Evolutionary conservation across 1,140 invertebrate species (phyloP), one percentile per base, ranked within the genome.

Genomic region (Aphelenchoides avenae): DNA sequence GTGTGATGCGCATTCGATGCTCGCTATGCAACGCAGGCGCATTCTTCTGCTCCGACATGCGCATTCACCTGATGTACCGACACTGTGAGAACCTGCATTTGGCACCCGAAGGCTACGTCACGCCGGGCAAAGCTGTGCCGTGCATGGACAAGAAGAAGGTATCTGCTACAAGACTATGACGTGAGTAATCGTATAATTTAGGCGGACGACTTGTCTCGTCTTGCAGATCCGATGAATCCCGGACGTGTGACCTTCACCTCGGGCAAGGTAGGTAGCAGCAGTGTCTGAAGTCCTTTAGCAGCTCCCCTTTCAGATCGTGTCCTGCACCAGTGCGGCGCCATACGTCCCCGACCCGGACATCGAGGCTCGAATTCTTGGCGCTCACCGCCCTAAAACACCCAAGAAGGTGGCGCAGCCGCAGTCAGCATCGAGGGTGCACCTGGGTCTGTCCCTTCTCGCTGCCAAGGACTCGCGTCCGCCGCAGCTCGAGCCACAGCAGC

Each of bases 121-220:
- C 7, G 20, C 58, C 57, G 1, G 58, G 58, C 11, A 40, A 20
- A 29, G 54, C 42, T 5, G 34, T 30, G 13, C 60, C 60, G 18
- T 60, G 57, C 36, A 60, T 60, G 57, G 36, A 47, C 42, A 64
- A 59, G 43, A 37, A 60, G 24, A 60, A 61, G 56, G 56, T 63
- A 11, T 44, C 39, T 44, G 13, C 18, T 36, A 13, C 34, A 36
- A 13, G 13, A 13, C 18, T 18, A 56, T 47, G 58, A 52, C 18
- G 31, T 52, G 20, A 22, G 3, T 2, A 9, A 0, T 55, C 11
- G 15, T 1, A 55, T 24, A 50, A 5, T 47, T 6, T 29, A 47
- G 55, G 57, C 57, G 13, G 57, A 60, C 37, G 37, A 36, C n/a
- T 49, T 60, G 13, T 49, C 57, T 1, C 55, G 63, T 29, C 27